Base-by-base conservation (phyloP, 2,888 invertebrate species). In the Drosophila aldrichi region DNA sequence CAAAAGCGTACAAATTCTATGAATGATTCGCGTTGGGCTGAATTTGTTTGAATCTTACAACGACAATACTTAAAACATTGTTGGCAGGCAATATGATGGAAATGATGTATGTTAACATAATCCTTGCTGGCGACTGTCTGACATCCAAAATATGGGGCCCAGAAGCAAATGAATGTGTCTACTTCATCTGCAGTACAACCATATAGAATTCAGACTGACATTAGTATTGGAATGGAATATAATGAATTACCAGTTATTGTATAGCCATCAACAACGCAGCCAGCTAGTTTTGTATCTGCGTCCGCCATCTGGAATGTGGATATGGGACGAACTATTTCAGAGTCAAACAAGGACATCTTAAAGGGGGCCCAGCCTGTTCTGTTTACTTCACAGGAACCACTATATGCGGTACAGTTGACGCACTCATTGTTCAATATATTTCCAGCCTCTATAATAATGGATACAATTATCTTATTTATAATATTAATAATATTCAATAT, bases 81-180 rank as follows among this genome's bases (percentile, higher is more conserved):
- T 18, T 1, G 43, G 52, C 76, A 74, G 18, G 14, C 63, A 7
- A 10, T 12, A 1, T 9, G 36, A 34, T 60, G 36, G 51, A 75
- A 60, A 34, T 49, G 64, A 10, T 25, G 25, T 38, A 58, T 49
- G 14, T 76, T 70, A 2, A 64, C 1, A 16, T 41, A 2, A 9
- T 44, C 14, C 8, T 29, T 48, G 5, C 22, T 63, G 5, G 70
- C 43, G 9, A 43, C 63, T 0, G 29, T 59, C 43, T 60, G 48
- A 16, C 74, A 74, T 6, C 71, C 74, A n/a, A 65, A 7, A 7
- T 32, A 5, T 0, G 71, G 71, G 0, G 76, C 57, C 76, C 74
- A 75, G 10, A 74, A 74, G 34, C 74, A 74, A n/a, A 59, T 41
- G 22, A 70, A 74, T 0, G 74, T 74, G 22, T 75, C 59, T 1